phyloP scores from a whole-genome alignment of 2,888 invertebrate genomes.

The Antheraea yamamai region DNA sequence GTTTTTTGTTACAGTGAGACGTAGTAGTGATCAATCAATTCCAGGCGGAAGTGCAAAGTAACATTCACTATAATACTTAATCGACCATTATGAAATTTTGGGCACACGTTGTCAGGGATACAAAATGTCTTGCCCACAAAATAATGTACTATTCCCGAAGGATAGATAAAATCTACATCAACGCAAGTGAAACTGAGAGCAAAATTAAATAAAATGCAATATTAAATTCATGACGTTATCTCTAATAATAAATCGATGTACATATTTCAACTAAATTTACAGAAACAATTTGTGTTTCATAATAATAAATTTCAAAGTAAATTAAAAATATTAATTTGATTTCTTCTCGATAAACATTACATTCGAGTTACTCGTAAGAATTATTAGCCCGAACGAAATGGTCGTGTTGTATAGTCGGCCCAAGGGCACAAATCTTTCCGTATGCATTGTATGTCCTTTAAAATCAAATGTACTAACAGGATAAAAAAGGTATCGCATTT shows the following conservation, averaged over 20 bases:
- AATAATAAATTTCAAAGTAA: neutral
- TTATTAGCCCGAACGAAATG: neutral
- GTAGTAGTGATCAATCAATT: too few species aligned
- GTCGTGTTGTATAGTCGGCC: neutral
- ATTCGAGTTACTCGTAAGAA: neutral
- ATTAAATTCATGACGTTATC: neutral
- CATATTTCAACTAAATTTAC: neutral
- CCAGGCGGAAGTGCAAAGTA: too few species aligned
- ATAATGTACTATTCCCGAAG: too few species aligned
- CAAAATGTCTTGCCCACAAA: too few species aligned
- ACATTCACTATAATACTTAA: too few species aligned
- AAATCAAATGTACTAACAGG: neutral
- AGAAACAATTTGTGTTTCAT: neutral
- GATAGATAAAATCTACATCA: too few species aligned
- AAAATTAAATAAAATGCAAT: neutral
- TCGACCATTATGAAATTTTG: too few species aligned
- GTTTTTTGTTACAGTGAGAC: too few species aligned
- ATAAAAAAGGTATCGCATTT: neutral
- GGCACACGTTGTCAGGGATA: too few species aligned
- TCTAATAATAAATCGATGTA: neutral
- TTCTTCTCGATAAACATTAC: neutral
- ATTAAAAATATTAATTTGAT: slow-evolving; percentile 6
- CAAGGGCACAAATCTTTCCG: neutral
- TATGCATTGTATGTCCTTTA: neutral
- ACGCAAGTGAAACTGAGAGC: too few species aligned